Evolutionary conservation across 2,888 invertebrate species (phyloP).

Genomic region (Petrolisthes manimaculis): DNA sequence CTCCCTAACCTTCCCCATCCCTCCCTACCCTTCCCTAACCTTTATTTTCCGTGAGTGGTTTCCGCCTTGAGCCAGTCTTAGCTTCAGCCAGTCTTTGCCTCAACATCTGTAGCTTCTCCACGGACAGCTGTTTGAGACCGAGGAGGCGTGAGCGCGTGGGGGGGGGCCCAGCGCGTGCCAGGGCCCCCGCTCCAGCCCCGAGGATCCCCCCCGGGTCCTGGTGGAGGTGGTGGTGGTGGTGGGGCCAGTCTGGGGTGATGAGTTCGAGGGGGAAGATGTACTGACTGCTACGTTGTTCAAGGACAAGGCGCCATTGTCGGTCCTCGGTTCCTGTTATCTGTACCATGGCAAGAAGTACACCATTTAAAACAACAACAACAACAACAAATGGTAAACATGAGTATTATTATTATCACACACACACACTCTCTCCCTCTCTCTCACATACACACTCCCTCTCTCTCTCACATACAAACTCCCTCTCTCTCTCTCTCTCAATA

Average conservation of each 20-base stretch:
- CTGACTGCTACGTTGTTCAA: conserved; percentile 82
- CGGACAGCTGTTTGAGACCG: conserved; percentile 78
- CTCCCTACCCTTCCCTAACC: conserved; percentile 10
- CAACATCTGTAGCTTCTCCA: conserved; percentile 78
- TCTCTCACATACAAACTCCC: too few relatives aligned
- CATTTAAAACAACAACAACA: neutral
- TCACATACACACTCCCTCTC: conserved; percentile 75
- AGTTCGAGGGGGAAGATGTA: conserved; percentile 77
- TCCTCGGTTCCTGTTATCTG: conserved; percentile 78
- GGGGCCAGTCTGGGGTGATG: conserved; percentile 59
- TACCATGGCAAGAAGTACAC: neutral
- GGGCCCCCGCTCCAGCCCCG: conserved; percentile 17
- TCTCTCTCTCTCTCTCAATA: too few relatives aligned
- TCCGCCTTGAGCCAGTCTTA: conserved; percentile 68
- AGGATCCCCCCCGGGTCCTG: conserved; percentile 42
- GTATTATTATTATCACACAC: neutral
- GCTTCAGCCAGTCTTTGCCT: conserved; percentile 76
- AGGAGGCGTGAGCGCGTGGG: conserved; percentile 74
- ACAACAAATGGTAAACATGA: neutral
- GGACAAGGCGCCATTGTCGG: conserved; percentile 84
- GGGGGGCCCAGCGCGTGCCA: conserved; percentile 59
- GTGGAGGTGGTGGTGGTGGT: conserved; percentile 38
- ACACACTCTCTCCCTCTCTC: conserved; percentile 72
- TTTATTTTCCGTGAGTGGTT: conserved; percentile 59
- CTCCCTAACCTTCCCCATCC: neutral